phyloP scores from a whole-genome alignment of 2,113 vertebrate genomes.

The Crotalus helleri region DNA sequence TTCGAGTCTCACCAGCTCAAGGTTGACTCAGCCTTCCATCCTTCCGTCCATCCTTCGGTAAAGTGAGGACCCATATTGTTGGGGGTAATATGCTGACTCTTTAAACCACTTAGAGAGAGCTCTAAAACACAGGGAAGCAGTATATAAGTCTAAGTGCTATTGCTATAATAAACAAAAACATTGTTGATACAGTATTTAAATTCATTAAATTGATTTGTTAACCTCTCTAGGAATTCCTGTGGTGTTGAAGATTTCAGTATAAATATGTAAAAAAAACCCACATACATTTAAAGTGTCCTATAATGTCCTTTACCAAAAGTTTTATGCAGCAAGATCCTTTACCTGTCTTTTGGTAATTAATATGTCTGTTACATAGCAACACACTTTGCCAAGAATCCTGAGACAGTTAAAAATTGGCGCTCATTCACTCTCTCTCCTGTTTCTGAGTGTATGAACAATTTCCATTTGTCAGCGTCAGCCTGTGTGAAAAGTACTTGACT shows the following conservation, averaged over 20 bases:
- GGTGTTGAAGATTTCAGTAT: neutral
- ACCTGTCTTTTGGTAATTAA: conserved; percentile 25
- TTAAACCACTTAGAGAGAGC: neutral
- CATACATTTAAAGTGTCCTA: neutral
- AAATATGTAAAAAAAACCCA: neutral
- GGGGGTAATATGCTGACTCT: neutral
- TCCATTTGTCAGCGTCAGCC: conserved; percentile 30
- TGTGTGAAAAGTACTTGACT: conserved; percentile 9
- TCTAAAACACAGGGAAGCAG: neutral
- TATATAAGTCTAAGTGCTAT: neutral
- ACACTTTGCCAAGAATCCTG: neutral
- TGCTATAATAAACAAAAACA: neutral
- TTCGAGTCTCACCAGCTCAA: neutral
- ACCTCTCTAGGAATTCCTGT: neutral
- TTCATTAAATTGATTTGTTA: neutral
- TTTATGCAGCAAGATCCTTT: conserved; percentile 15
- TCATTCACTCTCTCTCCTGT: neutral
- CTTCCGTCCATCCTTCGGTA: neutral
- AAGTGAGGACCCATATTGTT: neutral
- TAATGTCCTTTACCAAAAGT: conserved; percentile 5
- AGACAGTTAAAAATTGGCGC: conserved; percentile 30
- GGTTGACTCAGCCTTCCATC: neutral
- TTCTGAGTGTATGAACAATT: conserved; percentile 13
- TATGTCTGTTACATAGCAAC: conserved; percentile 26
- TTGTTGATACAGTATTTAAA: neutral